Percentiles rank a stretch among this genome's conserved stretches.
Conservation (phyloP, 2,113 vertebrate species). For the Forbesichthys agassizii region DNA sequence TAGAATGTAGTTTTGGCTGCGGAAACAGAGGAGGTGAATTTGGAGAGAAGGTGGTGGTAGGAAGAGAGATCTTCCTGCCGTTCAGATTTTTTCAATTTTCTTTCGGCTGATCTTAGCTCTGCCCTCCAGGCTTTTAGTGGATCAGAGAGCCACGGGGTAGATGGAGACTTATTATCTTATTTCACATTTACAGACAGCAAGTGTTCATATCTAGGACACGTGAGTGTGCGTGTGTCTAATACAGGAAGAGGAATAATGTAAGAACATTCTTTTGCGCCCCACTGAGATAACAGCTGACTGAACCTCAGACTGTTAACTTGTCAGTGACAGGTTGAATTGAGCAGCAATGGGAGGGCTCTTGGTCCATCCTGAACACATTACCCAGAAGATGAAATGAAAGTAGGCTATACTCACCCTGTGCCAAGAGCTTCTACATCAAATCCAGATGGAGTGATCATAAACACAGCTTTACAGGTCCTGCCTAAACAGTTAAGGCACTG, state of each 20-base stretch:
- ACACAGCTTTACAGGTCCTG: slow-evolving; percentile 24
- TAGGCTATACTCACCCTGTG: background rate
- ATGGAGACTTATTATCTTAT: background rate
- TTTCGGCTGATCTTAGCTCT: no score
- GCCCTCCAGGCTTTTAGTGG: no score
- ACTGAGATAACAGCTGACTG: no score
- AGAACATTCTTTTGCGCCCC: slow-evolving; percentile 10
- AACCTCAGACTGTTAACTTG: no score
- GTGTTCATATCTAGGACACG: background rate
- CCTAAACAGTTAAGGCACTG: slow-evolving; percentile 17
- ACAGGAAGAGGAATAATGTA: slow-evolving; percentile 2
- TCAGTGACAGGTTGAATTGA: background rate
- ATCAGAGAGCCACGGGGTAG: no score
- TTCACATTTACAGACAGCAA: background rate
- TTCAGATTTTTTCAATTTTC: no score
- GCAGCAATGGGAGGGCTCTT: slow-evolving; percentile 5
- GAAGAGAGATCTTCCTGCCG: no score
- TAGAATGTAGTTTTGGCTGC: no score
- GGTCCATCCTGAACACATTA: slow-evolving; percentile 35
- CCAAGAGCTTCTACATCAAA: slow-evolving; percentile 46
- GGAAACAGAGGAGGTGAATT: no score
- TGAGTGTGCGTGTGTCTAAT: background rate
- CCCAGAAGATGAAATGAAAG: slow-evolving; percentile 15
- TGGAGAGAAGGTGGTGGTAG: no score
- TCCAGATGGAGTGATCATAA: slow-evolving; percentile 53